Conservation (phyloP, 2,888 invertebrate species). For the Drosophila eohydei region DNA sequence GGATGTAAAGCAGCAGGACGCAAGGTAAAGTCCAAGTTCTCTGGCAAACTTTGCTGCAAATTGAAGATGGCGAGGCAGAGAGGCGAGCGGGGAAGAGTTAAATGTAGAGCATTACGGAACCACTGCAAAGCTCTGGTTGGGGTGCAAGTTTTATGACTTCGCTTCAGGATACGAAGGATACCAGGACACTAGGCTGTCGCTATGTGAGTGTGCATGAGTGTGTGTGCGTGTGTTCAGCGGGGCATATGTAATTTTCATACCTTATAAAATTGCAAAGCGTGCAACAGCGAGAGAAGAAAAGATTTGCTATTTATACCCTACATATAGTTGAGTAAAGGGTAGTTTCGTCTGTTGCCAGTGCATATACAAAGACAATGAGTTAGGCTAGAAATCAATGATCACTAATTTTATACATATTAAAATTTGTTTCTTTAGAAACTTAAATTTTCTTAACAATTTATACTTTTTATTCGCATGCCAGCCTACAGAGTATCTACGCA, state of each 20-base stretch:
- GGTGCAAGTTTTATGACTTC: constrained; percentile 54
- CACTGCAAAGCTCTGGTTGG: constrained; percentile 27
- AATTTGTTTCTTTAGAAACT: too few relatives aligned
- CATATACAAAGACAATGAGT: too few relatives aligned
- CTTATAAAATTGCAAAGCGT: constrained; percentile 53
- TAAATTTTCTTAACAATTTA: too few relatives aligned
- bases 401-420: too few relatives aligned
- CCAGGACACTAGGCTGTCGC: constrained; percentile 10
- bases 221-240: constrained; percentile 5
- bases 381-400: too few relatives aligned
- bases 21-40: constrained; percentile 35
- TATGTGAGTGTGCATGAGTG: background rate
- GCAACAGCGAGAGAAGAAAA: constrained; percentile 23
- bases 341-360: background rate
- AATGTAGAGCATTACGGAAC: constrained; percentile 10
- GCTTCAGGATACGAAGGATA: constrained; percentile 23
- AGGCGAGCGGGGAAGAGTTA: background rate
- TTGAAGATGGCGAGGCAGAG: background rate
- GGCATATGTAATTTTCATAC: constrained; percentile 64
- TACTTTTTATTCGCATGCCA: too few relatives aligned
- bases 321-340: background rate
- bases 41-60: constrained; percentile 20
- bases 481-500: background rate
- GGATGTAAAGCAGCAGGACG: constrained; percentile 26
- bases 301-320: constrained; percentile 14